phyloP scores from a whole-genome alignment of 1,140 invertebrate species.

The Drosophila bipectinata region DNA sequence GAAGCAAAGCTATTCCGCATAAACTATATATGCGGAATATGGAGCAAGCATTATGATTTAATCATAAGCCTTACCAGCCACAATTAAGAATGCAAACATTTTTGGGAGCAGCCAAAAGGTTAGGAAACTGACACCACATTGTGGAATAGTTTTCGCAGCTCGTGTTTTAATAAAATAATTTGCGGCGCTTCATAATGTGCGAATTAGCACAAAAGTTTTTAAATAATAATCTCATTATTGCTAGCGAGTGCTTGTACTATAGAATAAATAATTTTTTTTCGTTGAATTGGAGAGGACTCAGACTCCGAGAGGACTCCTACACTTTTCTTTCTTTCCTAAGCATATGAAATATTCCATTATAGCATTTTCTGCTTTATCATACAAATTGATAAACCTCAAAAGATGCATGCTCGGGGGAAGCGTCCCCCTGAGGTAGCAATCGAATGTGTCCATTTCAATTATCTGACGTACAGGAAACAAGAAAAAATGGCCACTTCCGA shows the following conservation, averaged over 20 bases:
- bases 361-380: conserved; percentile 47
- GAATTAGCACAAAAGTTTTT: conserved; percentile 65
- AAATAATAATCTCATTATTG: conserved; percentile 60
- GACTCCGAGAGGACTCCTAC: no score
- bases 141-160: conserved; percentile 40
- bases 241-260: conserved; percentile 20
- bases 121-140: conserved; percentile 1
- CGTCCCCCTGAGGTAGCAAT: conserved; percentile 16
- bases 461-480: conserved; percentile 43
- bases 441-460: conserved; percentile 66
- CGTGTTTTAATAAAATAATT: conserved; percentile 47
- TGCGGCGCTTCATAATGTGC: conserved; percentile 65
- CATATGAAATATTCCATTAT: conserved; percentile 64
- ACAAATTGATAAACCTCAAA: conserved; percentile 71
- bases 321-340: not conserved
- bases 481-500: conserved; percentile 27
- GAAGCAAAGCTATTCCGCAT: conserved; percentile 16
- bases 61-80: conserved; percentile 40
- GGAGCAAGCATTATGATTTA: conserved; percentile 44
- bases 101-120: conserved; percentile 1
- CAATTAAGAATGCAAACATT: conserved; percentile 49
- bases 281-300: not conserved
- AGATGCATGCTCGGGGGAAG: conserved; percentile 46
- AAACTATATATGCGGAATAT: not conserved
- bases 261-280: conserved; percentile 19